Evolutionary conservation across 2,888 invertebrate species (phyloP).

Genomic region (Hyles lineata): DNA sequence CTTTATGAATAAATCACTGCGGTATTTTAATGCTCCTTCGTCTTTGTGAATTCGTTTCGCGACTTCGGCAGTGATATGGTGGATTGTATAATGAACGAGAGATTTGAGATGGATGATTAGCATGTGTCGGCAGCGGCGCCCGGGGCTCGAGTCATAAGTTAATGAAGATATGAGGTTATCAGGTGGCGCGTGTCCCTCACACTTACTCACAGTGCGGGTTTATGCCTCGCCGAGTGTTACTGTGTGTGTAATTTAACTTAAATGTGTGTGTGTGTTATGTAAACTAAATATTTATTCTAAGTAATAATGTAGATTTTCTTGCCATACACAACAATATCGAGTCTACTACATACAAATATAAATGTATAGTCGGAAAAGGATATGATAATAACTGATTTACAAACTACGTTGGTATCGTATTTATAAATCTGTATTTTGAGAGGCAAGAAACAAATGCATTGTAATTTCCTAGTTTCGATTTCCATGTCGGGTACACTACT

Average conservation of each 20-base stretch:
- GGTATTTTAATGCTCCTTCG: neutral
- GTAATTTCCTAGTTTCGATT: too few species aligned
- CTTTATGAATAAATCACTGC: too few species aligned
- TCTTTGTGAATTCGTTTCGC: neutral
- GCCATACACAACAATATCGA: too few species aligned
- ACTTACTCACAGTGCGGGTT: neutral
- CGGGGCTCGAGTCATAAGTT: neutral
- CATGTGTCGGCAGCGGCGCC: neutral
- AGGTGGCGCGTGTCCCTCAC: neutral
- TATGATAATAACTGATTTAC: too few species aligned
- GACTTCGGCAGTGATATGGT: neutral
- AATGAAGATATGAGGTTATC: slow-evolving; percentile 12
- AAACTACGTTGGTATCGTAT: too few species aligned
- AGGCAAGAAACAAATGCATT: too few species aligned
- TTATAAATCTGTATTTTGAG: too few species aligned
- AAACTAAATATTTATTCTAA: neutral
- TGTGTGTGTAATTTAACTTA: neutral
- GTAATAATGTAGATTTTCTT: neutral
- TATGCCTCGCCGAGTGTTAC: neutral
- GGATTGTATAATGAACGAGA: neutral
- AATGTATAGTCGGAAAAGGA: too few species aligned
- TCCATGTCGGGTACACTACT: too few species aligned
- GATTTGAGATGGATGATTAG: neutral
- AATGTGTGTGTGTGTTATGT: neutral
- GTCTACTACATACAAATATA: too few species aligned